A percentile compares a stretch with the other conserved stretches of the same genome.
Evolutionary conservation across 1,140 invertebrate genomes (phyloP).

Genomic region (Agrypnia vestita): DNA sequence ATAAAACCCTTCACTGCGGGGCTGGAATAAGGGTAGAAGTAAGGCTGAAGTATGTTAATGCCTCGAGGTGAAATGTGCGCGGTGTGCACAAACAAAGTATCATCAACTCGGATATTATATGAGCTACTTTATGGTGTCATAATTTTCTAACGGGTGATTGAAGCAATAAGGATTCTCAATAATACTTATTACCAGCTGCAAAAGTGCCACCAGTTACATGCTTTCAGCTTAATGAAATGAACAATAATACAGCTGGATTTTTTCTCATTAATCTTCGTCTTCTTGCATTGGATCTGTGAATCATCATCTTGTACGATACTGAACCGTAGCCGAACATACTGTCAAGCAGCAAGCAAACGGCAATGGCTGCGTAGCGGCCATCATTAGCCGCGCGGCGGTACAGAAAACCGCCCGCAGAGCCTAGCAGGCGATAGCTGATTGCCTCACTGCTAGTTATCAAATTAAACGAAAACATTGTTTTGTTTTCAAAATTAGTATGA

Average conservation of each 20-base stretch:
- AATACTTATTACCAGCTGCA: neutral
- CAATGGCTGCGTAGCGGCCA: too few species aligned
- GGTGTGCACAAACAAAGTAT: slow-evolving; percentile 28
- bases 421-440: too few species aligned
- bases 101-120: slow-evolving; percentile 26
- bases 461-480: too few species aligned
- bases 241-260: neutral
- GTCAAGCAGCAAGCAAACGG: too few species aligned
- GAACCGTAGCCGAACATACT: too few species aligned
- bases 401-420: too few species aligned
- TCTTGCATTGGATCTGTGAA: neutral
- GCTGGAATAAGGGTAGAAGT: slow-evolving; percentile 7
- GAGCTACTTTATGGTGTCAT: slow-evolving; percentile 25
- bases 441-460: too few species aligned
- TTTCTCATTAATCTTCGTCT: neutral
- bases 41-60: slow-evolving; percentile 16
- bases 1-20: slow-evolving; percentile 38
- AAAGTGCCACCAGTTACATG: neutral
- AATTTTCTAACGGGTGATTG: slow-evolving; percentile 28
- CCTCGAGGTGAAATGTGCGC: slow-evolving; percentile 14
- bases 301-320: too few species aligned
- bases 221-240: neutral
- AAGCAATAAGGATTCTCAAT: neutral
- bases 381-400: too few species aligned
- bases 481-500: too few species aligned